Percentiles rank a stretch among this genome's conserved stretches.
phyloP scores from a whole-genome alignment of 2,888 invertebrate species.

The Drosophila crucigera region DNA sequence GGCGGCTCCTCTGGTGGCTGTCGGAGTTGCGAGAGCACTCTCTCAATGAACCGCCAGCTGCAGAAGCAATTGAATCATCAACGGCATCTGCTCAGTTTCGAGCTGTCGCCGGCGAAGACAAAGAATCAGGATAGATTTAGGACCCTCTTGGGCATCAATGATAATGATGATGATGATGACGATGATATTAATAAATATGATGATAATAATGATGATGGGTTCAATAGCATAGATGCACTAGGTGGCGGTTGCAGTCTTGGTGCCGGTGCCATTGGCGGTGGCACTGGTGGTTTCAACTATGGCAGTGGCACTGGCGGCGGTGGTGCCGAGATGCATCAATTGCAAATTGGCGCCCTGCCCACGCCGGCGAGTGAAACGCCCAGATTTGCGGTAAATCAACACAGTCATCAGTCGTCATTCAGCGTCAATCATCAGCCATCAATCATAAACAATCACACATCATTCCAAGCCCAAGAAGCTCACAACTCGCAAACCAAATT shows the following conservation, averaged over 20 bases:
- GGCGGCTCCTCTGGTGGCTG: conserved; percentile 72
- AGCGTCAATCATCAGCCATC: conserved; percentile 26
- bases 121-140: conserved; percentile 85
- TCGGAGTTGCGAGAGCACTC: conserved; percentile 84
- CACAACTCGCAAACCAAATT: neutral
- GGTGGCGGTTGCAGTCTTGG: conserved; percentile 41
- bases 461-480: neutral
- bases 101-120: conserved; percentile 84
- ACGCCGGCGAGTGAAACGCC: conserved; percentile 86
- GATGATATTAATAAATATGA: conserved; percentile 80
- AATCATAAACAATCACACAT: conserved; percentile 19
- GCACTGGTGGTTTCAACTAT: conserved; percentile 48
- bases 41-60: conserved; percentile 85
- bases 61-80: conserved; percentile 85
- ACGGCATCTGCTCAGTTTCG: conserved; percentile 85
- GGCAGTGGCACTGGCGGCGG: conserved; percentile 63
- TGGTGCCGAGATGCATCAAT: conserved; percentile 83
- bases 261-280: conserved; percentile 36
- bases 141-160: conserved; percentile 85
- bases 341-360: conserved; percentile 85
- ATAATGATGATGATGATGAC: conserved; percentile 79
- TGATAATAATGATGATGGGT: conserved; percentile 82
- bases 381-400: conserved; percentile 85
- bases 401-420: conserved; percentile 38
- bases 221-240: conserved; percentile 67